These are phyloP conservation scores for Drosophila tsacasi DNA, from an alignment of 1,140 invertebrate species.

Conservation along the genomic window DNA sequence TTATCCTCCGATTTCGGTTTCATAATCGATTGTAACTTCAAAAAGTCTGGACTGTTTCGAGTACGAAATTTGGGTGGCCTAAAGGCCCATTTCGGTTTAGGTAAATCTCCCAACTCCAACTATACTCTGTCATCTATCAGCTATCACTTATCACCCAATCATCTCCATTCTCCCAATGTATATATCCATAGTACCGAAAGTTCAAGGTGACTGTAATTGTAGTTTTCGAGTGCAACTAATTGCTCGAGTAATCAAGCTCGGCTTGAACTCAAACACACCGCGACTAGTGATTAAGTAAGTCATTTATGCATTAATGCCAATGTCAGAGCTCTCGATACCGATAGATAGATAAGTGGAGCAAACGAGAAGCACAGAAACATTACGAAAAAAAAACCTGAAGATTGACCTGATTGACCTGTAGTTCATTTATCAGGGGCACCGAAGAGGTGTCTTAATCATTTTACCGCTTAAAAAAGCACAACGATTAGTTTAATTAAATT, in stretches of 20 bases:
- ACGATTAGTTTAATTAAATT: neutral
- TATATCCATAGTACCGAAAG: constrained; percentile 20
- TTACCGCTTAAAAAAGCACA: neutral
- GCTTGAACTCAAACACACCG: constrained; percentile 22
- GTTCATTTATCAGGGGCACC: constrained; percentile 26
- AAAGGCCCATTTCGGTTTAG: constrained; percentile 94
- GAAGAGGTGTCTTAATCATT: neutral
- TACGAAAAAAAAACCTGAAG: constrained; percentile 10
- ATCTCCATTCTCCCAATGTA: constrained; percentile 16
- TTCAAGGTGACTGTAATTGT: constrained; percentile 41
- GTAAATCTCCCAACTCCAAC: constrained; percentile 86
- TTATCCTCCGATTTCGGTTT: constrained; percentile 95
- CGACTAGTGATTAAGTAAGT: constrained; percentile 69
- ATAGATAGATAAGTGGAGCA: constrained; percentile 34
- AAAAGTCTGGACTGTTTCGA: constrained; percentile 94
- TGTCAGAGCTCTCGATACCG: constrained; percentile 59
- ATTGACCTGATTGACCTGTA: constrained; percentile 42
- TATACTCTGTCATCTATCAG: constrained; percentile 17
- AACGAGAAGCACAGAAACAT: constrained; percentile 22
- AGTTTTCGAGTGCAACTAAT: constrained; percentile 40
- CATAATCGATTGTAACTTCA: constrained; percentile 95
- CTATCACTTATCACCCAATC: constrained; percentile 2
- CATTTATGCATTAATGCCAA: constrained; percentile 82
- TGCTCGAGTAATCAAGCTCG: constrained; percentile 39
- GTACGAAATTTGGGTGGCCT: constrained; percentile 94